phyloP scores from a whole-genome alignment of 1,140 invertebrate genomes.

The Stegodyphus mimosarum region DNA sequence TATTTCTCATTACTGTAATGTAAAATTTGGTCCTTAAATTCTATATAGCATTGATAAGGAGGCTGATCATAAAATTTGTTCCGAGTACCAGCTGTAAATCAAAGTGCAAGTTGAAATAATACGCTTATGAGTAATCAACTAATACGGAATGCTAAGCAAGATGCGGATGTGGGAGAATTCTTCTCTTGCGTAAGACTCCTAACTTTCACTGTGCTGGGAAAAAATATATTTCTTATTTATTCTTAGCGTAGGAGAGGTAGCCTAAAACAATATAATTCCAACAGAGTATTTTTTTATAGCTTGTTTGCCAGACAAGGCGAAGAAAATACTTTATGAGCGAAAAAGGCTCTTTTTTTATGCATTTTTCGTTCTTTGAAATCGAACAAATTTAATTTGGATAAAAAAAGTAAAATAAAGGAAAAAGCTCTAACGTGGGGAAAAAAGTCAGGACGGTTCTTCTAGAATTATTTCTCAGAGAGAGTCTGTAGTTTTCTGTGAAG shows the following conservation, averaged over 20 bases:
- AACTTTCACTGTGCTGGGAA: not conserved
- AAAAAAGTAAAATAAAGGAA: not conserved
- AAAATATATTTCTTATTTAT: constrained; percentile 14
- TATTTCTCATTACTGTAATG: too few species aligned
- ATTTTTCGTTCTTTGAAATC: constrained; percentile 50
- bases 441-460: constrained; percentile 23
- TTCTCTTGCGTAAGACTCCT: too few species aligned
- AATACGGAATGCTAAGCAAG: too few species aligned
- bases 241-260: constrained; percentile 24
- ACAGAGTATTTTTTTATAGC: constrained; percentile 41
- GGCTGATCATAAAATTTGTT: too few species aligned
- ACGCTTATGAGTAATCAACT: too few species aligned
- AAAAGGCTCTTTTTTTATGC: constrained; percentile 43
- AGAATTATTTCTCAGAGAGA: constrained; percentile 44
- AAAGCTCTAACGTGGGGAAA: not conserved
- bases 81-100: too few species aligned
- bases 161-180: too few species aligned
- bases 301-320: constrained; percentile 21
- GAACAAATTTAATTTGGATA: constrained; percentile 44
- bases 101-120: too few species aligned
- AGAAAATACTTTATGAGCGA: constrained; percentile 48
- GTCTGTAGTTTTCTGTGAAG: constrained; percentile 11
- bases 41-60: too few species aligned
- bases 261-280: constrained; percentile 54
- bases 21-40: too few species aligned